phyloP scores from a whole-genome alignment of 2,797 vertebrate genomes.

The Falco columbarius region DNA sequence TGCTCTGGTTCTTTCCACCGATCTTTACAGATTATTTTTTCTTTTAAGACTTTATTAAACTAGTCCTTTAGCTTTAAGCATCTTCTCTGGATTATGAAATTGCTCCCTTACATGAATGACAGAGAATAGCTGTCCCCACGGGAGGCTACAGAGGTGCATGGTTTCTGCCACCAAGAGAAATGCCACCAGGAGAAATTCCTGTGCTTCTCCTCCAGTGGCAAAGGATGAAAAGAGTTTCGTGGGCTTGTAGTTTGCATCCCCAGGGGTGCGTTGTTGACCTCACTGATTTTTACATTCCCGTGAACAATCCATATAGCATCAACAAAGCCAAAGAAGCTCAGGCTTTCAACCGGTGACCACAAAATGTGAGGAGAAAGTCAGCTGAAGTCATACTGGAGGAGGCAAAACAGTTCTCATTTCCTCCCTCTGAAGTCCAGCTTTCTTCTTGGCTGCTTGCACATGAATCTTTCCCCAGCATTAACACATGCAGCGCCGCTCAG shows the following conservation, averaged over 20 bases:
- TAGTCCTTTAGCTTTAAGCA: not conserved
- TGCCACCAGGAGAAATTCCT: not conserved
- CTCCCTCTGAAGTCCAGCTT: not conserved
- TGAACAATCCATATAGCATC: not conserved
- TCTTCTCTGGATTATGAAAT: not conserved
- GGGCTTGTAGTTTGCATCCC: not conserved
- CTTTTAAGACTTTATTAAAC: not conserved
- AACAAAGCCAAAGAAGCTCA: not conserved
- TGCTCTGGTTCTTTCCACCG: not conserved
- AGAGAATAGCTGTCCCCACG: not conserved
- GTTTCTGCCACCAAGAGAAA: not conserved
- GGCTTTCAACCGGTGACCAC: not conserved
- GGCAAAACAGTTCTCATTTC: not conserved
- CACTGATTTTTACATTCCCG: not conserved
- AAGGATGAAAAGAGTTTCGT: not conserved
- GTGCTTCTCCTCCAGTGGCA: not conserved
- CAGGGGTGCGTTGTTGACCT: not conserved
- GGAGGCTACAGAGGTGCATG: not conserved
- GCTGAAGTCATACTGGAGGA: not conserved
- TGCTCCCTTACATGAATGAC: not conserved
- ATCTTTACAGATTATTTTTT: not conserved
- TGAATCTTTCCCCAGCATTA: not conserved
- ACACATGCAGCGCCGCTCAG: not conserved
- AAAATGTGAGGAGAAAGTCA: not conserved
- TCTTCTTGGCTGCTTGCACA: not conserved